Evolutionary conservation across 2,113 vertebrate genomes (phyloP), one percentile per base, ranked within the genome.

Genomic region (Toxostoma redivivum): DNA sequence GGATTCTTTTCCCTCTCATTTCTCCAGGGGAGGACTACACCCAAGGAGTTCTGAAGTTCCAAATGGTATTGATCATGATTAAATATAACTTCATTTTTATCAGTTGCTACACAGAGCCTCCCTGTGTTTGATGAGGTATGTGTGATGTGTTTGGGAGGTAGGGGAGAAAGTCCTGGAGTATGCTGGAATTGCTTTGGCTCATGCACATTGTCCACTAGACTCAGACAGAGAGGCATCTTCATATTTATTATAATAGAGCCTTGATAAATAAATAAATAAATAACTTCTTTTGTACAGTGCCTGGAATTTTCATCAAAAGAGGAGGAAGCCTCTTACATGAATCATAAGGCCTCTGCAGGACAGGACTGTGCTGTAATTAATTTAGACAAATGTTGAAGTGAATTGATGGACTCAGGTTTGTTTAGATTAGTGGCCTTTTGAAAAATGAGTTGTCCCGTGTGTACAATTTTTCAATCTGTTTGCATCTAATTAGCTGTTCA

Each of bases 401-500:
- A 88, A 87, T 79, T 80, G 86, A 95, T 94, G 50, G 77, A 77
- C 78, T 88, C 83, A 58, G 51, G 84, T 86, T 91, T 85, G 86
- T 96, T 97, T 88, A 82, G 86, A 93, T 91, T 86, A 85, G 90
- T 86, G 88, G 51, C 62, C 90, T 97, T 97, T 94, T 85, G 91
- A 74, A 94, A 95, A 97, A 97, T 83, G 82, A 95, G 21, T 92
- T 91, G 81, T 84, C 61, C 79, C 40, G 2, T 30, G 70, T 94
- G 87, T 79, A 79, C 51, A 78, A 67, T 81, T 94, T 95, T 96
- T 94, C 93, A 94, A 57, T 90, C 81, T 97, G 83, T 94, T 97
- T 96, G 79, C 85, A 91, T 92, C 87, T 96, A 97, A 96, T 97
- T 96, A 93, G 91, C 70, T 53, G 67, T 83, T 97, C 83, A 97